Evolutionary conservation across 2,888 invertebrate species (phyloP), one percentile per base, ranked within the genome.

Genomic region (Pinctada fucata): DNA sequence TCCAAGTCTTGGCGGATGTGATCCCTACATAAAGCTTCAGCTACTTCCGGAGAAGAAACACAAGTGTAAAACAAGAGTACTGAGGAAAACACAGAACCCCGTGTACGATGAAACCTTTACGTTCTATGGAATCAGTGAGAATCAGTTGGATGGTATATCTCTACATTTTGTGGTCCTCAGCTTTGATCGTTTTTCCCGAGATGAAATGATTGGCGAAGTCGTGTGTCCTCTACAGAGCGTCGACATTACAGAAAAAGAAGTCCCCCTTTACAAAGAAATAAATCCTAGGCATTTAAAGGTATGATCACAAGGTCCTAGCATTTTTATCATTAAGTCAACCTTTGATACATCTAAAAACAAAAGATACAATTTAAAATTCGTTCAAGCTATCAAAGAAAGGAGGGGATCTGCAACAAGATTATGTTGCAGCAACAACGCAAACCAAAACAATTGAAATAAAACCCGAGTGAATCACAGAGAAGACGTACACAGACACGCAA

Each of bases 51-150:
- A 99, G 90, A 99, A 99, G 93, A 97, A 97, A 91, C 98, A 99
- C 92, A 97, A 98, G 93, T 98, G 98, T 77, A 99, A 98, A 93
- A 98, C 98, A 81, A 94, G 99, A 79, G 99, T 99, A 6, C 95
- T 99, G 64, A 95, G 99, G 85, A 98, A 99, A 92, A 99, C 99
- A 69, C 95, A 97, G 75, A 97, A 97, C 93, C 99, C 99, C 0
- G 96, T 97, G 1, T 99, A 99, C 93, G 99, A 99, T 90, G 99
- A 99, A 93, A 99, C 99, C 93, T 99, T 99, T 93, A 99, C 99
- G 0, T 99, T 99, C 94, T 99, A 98, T 92, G 99, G 99, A 76
- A 87, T 92, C 73, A 87, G 87, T 69, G 79, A 82, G 85, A 95
- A 96, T 91, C 97, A 98, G 93, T 94, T 98, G 80, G 94, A 96